Evolutionary conservation across 2,888 invertebrate genomes (phyloP).

Genomic region (Oithona nana): DNA sequence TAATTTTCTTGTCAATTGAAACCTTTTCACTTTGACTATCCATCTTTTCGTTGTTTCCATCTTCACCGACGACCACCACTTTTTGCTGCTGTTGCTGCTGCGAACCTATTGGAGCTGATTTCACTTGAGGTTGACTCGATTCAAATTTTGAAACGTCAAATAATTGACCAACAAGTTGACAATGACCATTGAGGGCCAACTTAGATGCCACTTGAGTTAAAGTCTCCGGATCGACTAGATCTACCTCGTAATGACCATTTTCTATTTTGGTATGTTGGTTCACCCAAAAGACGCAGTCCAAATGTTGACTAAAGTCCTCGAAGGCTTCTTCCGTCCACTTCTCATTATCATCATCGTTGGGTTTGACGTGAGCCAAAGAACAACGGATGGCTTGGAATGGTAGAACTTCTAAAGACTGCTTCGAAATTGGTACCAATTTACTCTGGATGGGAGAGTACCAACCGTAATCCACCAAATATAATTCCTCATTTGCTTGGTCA

Average conservation of each 20-base stretch:
- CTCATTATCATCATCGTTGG: background rate
- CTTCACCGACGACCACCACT: too few species aligned
- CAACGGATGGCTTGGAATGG: background rate
- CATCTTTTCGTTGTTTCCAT: too few species aligned
- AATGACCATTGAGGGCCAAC: background rate
- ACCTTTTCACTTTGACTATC: too few species aligned
- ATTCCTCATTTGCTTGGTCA: background rate
- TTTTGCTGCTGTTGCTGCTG: too few species aligned
- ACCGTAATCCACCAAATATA: background rate
- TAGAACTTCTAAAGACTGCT: background rate
- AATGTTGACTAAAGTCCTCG: background rate
- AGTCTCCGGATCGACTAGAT: background rate
- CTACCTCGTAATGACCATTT: background rate
- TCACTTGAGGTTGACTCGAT: too few species aligned
- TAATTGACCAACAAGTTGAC: background rate
- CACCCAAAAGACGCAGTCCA: background rate
- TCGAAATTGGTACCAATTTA: background rate
- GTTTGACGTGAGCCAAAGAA: background rate
- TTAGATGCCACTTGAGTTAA: background rate
- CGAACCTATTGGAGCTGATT: too few species aligned
- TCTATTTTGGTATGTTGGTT: background rate
- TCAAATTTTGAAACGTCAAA: background rate
- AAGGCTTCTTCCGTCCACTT: background rate
- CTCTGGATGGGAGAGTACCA: background rate
- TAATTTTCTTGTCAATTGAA: too few species aligned